These are phyloP conservation scores for Camelus bactrianus DNA, from an alignment of 2,113 vertebrate species.

Conservation along the genomic window DNA sequence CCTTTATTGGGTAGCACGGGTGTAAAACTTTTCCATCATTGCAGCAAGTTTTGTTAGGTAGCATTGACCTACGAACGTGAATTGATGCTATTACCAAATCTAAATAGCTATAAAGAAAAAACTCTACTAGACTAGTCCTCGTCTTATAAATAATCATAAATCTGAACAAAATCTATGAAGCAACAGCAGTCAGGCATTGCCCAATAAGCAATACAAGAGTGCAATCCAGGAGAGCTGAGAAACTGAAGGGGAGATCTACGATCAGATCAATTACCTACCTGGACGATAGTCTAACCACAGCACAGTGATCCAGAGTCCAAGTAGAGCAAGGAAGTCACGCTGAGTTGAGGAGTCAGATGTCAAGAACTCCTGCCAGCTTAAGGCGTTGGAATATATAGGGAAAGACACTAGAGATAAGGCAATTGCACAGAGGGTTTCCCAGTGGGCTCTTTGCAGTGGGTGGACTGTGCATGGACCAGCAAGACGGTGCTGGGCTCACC, in stretches of 20 bases:
- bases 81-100: not conserved
- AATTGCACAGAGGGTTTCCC: not conserved
- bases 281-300: not conserved
- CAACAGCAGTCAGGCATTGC: not conserved
- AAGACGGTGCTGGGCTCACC: not conserved
- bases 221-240: not conserved
- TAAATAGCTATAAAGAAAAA: not conserved
- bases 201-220: not conserved
- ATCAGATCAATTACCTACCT: not conserved
- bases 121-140: not conserved
- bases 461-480: not conserved
- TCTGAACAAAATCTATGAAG: not conserved
- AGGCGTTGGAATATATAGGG: not conserved
- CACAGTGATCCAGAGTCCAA: not conserved
- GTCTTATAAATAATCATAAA: not conserved
- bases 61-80: not conserved
- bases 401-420: not conserved
- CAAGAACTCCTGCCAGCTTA: not conserved
- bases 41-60: not conserved
- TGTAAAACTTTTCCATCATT: not conserved
- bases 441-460: not conserved
- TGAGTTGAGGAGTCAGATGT: not conserved
- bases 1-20: not conserved
- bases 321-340: not conserved
- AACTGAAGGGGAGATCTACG: not conserved